Percentiles rank a stretch among this genome's conserved stretches.
These are phyloP conservation scores for Physocephala rufipes DNA, from an alignment of 2,888 invertebrate species.

Conservation along the genomic window DNA sequence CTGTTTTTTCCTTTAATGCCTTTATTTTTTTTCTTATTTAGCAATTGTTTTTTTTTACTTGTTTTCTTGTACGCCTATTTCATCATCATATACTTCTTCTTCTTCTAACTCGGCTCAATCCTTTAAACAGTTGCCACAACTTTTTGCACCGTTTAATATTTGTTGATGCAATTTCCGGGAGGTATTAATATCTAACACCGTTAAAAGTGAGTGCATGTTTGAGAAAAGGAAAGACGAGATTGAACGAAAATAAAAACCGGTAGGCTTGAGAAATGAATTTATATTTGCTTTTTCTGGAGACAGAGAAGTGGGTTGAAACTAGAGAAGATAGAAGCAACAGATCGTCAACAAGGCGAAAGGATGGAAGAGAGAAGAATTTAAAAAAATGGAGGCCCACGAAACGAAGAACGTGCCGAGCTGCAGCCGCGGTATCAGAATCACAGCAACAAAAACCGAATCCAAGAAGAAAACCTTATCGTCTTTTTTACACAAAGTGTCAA, in stretches of 20 bases:
- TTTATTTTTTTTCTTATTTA: neutral
- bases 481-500: slow-evolving; percentile 25
- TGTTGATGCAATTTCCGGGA: slow-evolving; percentile 23
- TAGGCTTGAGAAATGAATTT: too few relatives aligned
- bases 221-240: neutral
- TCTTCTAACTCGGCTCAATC: neutral
- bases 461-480: slow-evolving; percentile 13
- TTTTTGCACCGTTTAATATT: slow-evolving; percentile 24
- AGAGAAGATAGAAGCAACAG: too few relatives aligned
- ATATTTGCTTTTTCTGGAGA: too few relatives aligned
- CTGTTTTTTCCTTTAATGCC: neutral
- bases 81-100: neutral
- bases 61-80: too few relatives aligned
- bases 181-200: slow-evolving; percentile 22
- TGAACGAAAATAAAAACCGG: neutral
- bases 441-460: neutral
- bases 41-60: too few relatives aligned
- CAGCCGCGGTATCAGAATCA: too few relatives aligned
- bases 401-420: too few relatives aligned
- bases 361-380: too few relatives aligned
- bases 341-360: neutral
- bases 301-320: too few relatives aligned
- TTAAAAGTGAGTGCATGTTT: slow-evolving; percentile 4
- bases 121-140: neutral
- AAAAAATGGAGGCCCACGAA: too few relatives aligned